Percentiles rank a stretch among this genome's conserved stretches.
These are phyloP conservation scores for Ceratosolen solmsi DNA, from an alignment of 1,140 invertebrate genomes.

Conservation along the genomic window DNA sequence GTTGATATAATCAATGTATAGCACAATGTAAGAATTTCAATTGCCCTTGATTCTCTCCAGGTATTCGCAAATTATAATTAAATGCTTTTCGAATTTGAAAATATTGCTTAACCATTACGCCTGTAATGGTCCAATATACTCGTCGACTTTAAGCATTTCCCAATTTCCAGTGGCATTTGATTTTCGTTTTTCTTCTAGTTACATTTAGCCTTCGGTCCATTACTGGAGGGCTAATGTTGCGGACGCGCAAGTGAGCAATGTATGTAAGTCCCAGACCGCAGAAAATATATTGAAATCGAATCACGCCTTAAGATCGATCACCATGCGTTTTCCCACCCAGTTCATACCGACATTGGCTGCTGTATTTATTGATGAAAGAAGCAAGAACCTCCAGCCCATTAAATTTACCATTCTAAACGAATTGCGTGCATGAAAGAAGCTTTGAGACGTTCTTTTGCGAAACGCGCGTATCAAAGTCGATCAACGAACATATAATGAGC, in stretches of 20 bases:
- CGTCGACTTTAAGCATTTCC: not conserved
- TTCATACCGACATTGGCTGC: not conserved
- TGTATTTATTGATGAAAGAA: constrained; percentile 31
- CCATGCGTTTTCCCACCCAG: not conserved
- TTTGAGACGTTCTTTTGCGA: constrained; percentile 32
- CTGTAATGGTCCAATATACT: too few species aligned
- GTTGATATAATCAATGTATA: too few species aligned
- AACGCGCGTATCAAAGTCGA: not conserved
- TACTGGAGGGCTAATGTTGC: not conserved
- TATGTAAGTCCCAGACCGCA: constrained; percentile 50
- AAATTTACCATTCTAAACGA: constrained; percentile 31
- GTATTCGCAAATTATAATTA: too few species aligned
- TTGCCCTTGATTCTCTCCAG: too few species aligned
- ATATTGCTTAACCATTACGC: too few species aligned
- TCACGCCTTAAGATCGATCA: constrained; percentile 56
- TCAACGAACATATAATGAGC: not conserved
- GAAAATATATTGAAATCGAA: constrained; percentile 62
- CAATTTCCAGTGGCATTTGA: not conserved
- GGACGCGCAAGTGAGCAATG: not conserved
- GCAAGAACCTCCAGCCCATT: constrained; percentile 23
- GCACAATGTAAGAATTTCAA: too few species aligned
- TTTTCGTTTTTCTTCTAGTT: not conserved
- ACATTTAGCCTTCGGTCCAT: not conserved
- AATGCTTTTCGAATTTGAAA: too few species aligned
- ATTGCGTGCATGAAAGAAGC: constrained; percentile 38